These are phyloP conservation scores for Egretta garzetta DNA, from an alignment of 2,113 vertebrate species.

Conservation along the genomic window DNA sequence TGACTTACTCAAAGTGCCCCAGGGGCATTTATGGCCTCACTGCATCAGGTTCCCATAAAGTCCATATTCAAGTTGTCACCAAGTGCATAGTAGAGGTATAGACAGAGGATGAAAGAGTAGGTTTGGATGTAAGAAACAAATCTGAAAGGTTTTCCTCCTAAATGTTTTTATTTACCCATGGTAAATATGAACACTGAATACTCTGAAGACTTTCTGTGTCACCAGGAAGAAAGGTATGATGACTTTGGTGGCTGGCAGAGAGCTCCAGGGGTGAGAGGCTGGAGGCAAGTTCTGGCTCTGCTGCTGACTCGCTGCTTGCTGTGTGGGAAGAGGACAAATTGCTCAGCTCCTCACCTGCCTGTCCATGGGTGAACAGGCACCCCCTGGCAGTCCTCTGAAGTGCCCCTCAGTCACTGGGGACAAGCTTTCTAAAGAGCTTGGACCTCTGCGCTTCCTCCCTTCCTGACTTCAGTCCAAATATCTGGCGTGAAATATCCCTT, in stretches of 20 bases:
- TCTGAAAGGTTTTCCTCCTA: not conserved
- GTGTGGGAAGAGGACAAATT: not conserved
- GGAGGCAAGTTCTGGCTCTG: not conserved
- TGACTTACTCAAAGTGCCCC: not conserved
- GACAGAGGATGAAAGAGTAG: not conserved
- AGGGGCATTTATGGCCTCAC: not conserved
- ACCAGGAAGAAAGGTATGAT: not conserved
- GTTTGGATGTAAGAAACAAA: not conserved
- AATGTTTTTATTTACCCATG: accelerated
- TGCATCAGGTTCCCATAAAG: not conserved
- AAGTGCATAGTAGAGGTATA: not conserved
- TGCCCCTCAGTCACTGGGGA: not conserved
- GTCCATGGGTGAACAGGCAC: not conserved
- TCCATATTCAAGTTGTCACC: not conserved
- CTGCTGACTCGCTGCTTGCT: not conserved
- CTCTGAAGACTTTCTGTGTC: not conserved
- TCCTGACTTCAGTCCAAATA: not conserved
- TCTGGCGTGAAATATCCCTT: not conserved
- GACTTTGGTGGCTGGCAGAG: too few species aligned
- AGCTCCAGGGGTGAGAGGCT: not conserved
- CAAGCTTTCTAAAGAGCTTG: not conserved
- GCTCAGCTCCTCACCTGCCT: not conserved
- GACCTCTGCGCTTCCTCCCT: not conserved
- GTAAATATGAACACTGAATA: not conserved
- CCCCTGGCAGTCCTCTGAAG: not conserved